phyloP scores from a whole-genome alignment of 2,797 vertebrate genomes.

The Myotis vivesi region DNA sequence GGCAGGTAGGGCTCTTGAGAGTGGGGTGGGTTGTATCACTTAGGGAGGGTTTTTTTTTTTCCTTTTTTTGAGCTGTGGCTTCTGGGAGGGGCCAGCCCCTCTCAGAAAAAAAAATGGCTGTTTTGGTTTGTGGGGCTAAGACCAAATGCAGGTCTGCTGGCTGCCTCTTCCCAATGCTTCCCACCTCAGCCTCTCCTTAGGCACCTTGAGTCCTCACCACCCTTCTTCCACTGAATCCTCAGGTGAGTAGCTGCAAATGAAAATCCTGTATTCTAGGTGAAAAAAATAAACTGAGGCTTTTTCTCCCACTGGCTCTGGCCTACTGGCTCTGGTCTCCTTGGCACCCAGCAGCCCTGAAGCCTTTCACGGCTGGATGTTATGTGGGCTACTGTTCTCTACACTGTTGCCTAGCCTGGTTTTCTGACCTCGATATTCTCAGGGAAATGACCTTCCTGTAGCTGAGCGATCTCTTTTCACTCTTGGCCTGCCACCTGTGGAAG shows the following conservation, averaged over 20 bases:
- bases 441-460: background rate
- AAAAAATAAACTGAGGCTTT: background rate
- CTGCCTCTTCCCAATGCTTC: too few relatives aligned
- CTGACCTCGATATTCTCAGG: background rate
- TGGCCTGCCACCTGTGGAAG: background rate
- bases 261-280: background rate
- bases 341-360: background rate
- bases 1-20: background rate
- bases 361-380: background rate
- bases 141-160: background rate
- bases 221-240: background rate
- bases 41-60: background rate
- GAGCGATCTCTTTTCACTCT: background rate
- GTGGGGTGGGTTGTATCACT: background rate
- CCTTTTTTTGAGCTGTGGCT: background rate
- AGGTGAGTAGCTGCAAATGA: background rate
- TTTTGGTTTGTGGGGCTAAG: background rate
- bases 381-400: background rate
- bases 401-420: background rate
- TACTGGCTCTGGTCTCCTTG: background rate
- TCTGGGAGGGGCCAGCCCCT: background rate
- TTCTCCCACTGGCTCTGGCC: too few relatives aligned
- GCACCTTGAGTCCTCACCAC: background rate
- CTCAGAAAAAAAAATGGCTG: background rate
- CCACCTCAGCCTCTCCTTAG: background rate